Conservation (phyloP, 2,113 vertebrate species). For the human region GRCh38 chrX:92261001-92261500, state of each 20-base stretch:
- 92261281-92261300: neutral
- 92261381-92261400: neutral
- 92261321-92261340: neutral
- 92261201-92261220: neutral
- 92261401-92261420: neutral
- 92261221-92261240: neutral
- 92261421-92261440: neutral
- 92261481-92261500: neutral
- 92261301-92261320: neutral
- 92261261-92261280: neutral
- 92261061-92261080: neutral
- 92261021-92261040: neutral
- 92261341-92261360: neutral
- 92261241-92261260: neutral
- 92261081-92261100: neutral
- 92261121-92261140: neutral
- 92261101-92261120: neutral
- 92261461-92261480: slow-evolving; percentile 1
- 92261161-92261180: neutral
- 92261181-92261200: neutral
- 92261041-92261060: accelerated
- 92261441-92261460: neutral
- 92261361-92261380: neutral
- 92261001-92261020: neutral
- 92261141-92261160: neutral